phyloP scores from a whole-genome alignment of 2,113 vertebrate species.

The Rattus norvegicus region GRCr8 NC_086019.1:108642501-108643000 shows the following conservation, averaged over 20 bases:
- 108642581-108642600: neutral
- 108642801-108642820: neutral
- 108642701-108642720: neutral
- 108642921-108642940: neutral
- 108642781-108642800: constrained; percentile 53
- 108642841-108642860: neutral
- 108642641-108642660: neutral
- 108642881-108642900: neutral
- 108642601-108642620: neutral
- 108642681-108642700: neutral
- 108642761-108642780: constrained; percentile 38
- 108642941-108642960: neutral
- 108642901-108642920: neutral
- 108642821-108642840: neutral
- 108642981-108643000: neutral
- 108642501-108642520: too few species aligned
- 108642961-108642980: neutral
- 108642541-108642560: too few species aligned
- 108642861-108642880: constrained; percentile 14
- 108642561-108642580: too few species aligned
- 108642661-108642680: neutral
- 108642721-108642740: neutral
- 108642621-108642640: neutral
- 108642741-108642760: constrained; percentile 66
- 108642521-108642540: too few species aligned